Evolutionary conservation across 2,888 invertebrate species (phyloP), one percentile per base, ranked within the genome.

Genomic region (Amblyteles armatorius): DNA sequence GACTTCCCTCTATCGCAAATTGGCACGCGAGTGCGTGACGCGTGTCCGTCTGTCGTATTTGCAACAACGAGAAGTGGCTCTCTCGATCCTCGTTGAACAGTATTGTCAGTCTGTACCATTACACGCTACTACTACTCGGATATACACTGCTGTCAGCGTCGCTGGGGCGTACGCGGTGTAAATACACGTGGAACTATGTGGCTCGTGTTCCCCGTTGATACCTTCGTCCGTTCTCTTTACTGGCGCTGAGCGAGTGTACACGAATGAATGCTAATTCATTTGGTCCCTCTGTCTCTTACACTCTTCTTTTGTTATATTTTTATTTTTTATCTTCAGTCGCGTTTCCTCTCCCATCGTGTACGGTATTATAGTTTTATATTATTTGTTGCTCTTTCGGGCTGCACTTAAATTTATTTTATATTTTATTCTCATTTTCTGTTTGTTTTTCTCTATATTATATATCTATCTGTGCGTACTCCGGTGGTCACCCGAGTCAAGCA

Each of bases 181-280:
- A 84, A 82, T 84, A 79, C 83, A 72, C 50, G 79, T 22, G 67
- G 68, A 78, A 74, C 74, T 69, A 60, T 63, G 77, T 73, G 81
- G 81, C 83, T 84, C 85, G 87, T 85, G 88, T 88, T 87, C 86
- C 77, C 76, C 86, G 88, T 84, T 87, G 87, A 89, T 88, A 89
- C 85, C 52, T 52, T 26, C 36, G 29, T 19, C 68, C 19, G 50
- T 57, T 48, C 44, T 55, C 57, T 36, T 33, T 63, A n/a, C 50
- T 22, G 69, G 7, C 55, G 36, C 40, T n/a, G 87, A 85, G 85
- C 83, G 80, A 65, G 82, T 81, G 84, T 86, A 88, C 87, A 89
- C 89, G 87, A 91, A 91, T 89, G 88, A 90, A 90, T 90, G 88
- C 88, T 88, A 90, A 91, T 91, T 90, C 84, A 84, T 83, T 82